These are phyloP conservation scores for Taenioides sp. DNA, from an alignment of 2,797 vertebrate genomes.

Conservation along the genomic window DNA sequence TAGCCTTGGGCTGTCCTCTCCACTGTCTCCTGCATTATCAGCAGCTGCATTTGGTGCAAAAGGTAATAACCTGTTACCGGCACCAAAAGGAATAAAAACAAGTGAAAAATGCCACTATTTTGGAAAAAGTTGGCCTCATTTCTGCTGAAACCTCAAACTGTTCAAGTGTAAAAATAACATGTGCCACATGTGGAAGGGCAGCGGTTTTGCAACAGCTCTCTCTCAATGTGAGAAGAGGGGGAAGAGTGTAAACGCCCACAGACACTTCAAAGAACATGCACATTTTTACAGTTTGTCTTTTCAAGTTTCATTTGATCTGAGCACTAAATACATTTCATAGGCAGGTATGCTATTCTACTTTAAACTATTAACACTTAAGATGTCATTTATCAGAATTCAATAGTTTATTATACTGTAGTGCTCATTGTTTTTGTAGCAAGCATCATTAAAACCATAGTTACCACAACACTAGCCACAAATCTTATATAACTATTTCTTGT, in stretches of 20 bases:
- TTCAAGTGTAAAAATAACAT: slow-evolving; percentile 56
- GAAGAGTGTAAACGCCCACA: slow-evolving; percentile 44
- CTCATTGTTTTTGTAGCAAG: background rate
- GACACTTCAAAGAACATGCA: slow-evolving; percentile 20
- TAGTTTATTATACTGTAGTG: background rate
- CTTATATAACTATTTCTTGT: background rate
- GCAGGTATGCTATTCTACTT: background rate
- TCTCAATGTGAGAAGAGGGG: slow-evolving; percentile 39
- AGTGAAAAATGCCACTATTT: slow-evolving; percentile 24
- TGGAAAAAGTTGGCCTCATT: slow-evolving; percentile 22
- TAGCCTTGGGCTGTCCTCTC: slow-evolving; percentile 50
- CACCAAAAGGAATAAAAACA: slow-evolving; percentile 11
- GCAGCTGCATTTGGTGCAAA: slow-evolving; percentile 48
- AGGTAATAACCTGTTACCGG: slow-evolving; percentile 31
- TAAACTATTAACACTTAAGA: background rate
- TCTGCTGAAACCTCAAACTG: slow-evolving; percentile 43
- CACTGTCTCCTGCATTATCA: slow-evolving; percentile 44
- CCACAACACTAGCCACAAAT: background rate
- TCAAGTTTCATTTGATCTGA: background rate
- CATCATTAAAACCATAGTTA: background rate
- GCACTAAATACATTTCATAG: background rate
- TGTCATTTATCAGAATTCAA: too few relatives aligned
- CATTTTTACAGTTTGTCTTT: slow-evolving; percentile 16
- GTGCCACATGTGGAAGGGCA: slow-evolving; percentile 53
- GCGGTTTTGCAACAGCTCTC: slow-evolving; percentile 53